These are phyloP conservation scores for Drosophila jambulina DNA, from an alignment of 1,140 invertebrate species.

Conservation along the genomic window DNA sequence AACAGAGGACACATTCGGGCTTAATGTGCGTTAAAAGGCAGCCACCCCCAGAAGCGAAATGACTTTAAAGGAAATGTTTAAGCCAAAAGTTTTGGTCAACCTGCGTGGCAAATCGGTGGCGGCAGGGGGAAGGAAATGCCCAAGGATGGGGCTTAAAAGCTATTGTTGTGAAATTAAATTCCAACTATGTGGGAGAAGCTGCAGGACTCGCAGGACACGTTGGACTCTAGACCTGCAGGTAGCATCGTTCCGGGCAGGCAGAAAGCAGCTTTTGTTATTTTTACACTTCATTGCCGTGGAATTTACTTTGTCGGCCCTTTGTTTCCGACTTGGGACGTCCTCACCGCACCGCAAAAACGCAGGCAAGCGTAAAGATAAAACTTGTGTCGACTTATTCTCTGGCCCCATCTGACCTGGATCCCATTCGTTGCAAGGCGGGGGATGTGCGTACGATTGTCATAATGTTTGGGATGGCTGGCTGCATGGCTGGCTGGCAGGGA, in stretches of 20 bases:
- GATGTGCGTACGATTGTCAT: conserved; percentile 46
- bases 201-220: conserved; percentile 20
- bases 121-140: background rate
- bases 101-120: conserved; percentile 12
- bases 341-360: conserved; percentile 44
- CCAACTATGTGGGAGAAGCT: conserved; percentile 51
- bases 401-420: conserved; percentile 15
- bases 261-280: conserved; percentile 67
- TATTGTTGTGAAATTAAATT: conserved; percentile 67
- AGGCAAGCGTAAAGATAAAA: conserved; percentile 69
- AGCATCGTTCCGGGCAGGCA: conserved; percentile 19
- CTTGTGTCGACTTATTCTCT: conserved; percentile 52
- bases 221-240: conserved; percentile 16
- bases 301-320: conserved; percentile 67
- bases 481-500: conserved; percentile 16
- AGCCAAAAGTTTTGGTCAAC: conserved; percentile 61
- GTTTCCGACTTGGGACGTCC: conserved; percentile 50
- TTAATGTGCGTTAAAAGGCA: conserved; percentile 65
- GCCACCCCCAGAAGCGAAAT: conserved; percentile 16
- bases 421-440: conserved; percentile 19
- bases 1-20: conserved; percentile 52
- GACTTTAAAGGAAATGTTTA: conserved; percentile 65
- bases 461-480: conserved; percentile 25
- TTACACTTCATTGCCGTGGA: conserved; percentile 69
- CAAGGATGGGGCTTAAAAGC: conserved; percentile 29